Evolutionary conservation across 2,888 invertebrate species (phyloP).

Genomic region (Herminia tarsipennalis): DNA sequence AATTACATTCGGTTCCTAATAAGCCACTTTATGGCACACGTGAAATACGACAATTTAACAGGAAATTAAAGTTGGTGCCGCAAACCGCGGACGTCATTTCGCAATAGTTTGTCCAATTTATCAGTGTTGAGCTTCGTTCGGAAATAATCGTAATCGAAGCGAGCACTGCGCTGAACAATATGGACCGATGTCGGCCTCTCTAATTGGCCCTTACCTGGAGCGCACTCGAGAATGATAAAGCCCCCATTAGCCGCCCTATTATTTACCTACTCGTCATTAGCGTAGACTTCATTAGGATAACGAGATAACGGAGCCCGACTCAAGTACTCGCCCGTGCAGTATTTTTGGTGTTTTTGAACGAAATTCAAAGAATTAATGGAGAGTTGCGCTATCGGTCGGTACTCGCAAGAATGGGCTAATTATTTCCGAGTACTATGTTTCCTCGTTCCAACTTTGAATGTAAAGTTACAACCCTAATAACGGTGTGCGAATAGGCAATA

Average conservation of each 20-base stretch:
- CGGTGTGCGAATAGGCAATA: constrained; percentile 47
- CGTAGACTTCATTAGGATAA: constrained; percentile 86
- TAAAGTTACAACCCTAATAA: constrained; percentile 21
- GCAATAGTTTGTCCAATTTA: constrained; percentile 85
- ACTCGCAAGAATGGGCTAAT: constrained; percentile 64
- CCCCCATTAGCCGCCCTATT: constrained; percentile 86
- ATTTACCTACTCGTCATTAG: constrained; percentile 86
- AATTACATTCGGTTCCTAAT: constrained; percentile 50
- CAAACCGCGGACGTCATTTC: constrained; percentile 79
- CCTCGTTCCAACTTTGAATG: constrained; percentile 9
- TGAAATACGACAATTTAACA: constrained; percentile 67
- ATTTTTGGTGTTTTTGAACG: constrained; percentile 78
- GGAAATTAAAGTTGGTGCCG: constrained; percentile 73
- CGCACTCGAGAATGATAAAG: constrained; percentile 86
- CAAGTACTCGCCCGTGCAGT: constrained; percentile 65
- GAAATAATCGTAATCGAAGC: constrained; percentile 84
- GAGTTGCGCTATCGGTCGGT: constrained; percentile 52
- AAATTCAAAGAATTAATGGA: constrained; percentile 62
- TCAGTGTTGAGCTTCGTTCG: constrained; percentile 80
- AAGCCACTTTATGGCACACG: constrained; percentile 43
- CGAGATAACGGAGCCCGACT: constrained; percentile 82
- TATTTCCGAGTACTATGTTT: constrained; percentile 62
- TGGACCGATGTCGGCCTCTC: constrained; percentile 83
- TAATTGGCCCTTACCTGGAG: constrained; percentile 86
- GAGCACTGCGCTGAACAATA: constrained; percentile 82